Evolutionary conservation across 2,888 invertebrate genomes (phyloP), one percentile per base, ranked within the genome.

Genomic region (Marasmarcha lunaedactyla): DNA sequence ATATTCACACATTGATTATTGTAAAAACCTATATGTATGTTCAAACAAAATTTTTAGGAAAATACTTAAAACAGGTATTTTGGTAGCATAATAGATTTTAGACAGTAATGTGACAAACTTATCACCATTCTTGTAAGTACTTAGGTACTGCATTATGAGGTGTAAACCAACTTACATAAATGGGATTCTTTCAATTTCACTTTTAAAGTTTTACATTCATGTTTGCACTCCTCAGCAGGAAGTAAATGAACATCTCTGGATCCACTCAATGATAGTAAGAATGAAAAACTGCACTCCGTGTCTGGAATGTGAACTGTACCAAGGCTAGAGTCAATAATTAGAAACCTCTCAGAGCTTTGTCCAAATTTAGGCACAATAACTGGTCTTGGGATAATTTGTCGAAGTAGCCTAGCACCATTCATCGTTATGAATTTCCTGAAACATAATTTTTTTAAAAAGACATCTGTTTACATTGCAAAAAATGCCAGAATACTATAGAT

Each of bases 251-350:
- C 86, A 39, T 88, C 86, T 54, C 94, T 86, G 39, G 87, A 85
- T 9, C 95, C 95, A 59, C 86, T 87, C 7, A 89, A 87, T 61
- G 90, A 90, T 46, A 90, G 84, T 10, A 94, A 59, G 68, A 93
- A 90, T 38, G 93, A 89, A 67, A 90, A 92, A 51, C 90, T 90
- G 60, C 94, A 94, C 67, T 94, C 94, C 9, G 92, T 90, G 54
- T 91, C 89, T 7, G 94, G 94, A 65, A 94, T 69, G 44, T 73
- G 64, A 59, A 93, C 93, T 15, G 85, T 70, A 14, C 83, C 74
- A 39, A 91, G 87, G 56, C 87, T 85, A 26, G 87, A 81, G 51
- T 92, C 92, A 61, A 94, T 90, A 39, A 95, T 86, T 41, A 92
- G 84, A 68, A 87, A 92, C 57, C 93, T 88, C 65, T 95, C 94